Evolutionary conservation across 2,888 invertebrate species (phyloP).

Genomic region (Gymnocheta viridis): DNA sequence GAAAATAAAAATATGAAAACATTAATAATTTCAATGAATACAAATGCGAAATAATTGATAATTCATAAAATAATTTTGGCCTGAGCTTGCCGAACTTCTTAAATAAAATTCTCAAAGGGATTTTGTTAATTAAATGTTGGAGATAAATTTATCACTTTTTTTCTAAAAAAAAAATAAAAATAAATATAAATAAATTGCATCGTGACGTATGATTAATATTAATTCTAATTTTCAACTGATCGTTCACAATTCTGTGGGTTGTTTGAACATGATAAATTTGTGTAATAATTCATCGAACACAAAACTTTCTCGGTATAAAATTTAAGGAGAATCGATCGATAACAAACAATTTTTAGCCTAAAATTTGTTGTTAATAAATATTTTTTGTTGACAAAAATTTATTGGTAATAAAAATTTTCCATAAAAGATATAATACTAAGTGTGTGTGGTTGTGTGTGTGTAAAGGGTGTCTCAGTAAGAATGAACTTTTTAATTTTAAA

Average conservation of each 20-base stretch:
- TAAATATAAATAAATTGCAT: no score
- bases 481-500: no score
- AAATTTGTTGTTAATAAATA: no score
- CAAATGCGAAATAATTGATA: no score
- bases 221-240: not conserved
- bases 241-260: not conserved
- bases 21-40: no score
- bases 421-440: no score
- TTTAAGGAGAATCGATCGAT: no score
- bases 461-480: no score
- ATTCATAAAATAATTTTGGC: no score
- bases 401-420: not conserved
- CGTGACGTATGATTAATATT: not conserved
- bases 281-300: not conserved
- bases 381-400: no score
- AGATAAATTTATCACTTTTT: not conserved
- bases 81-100: not conserved
- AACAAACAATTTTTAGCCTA: no score
- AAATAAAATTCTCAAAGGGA: not conserved
- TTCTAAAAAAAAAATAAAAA: not conserved
- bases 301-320: not conserved
- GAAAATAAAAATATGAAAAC: not conserved
- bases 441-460: no score
- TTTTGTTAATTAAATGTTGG: not conserved
- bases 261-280: not conserved